phyloP scores from a whole-genome alignment of 2,888 invertebrate species.

The Sarcophaga subvicina region DNA sequence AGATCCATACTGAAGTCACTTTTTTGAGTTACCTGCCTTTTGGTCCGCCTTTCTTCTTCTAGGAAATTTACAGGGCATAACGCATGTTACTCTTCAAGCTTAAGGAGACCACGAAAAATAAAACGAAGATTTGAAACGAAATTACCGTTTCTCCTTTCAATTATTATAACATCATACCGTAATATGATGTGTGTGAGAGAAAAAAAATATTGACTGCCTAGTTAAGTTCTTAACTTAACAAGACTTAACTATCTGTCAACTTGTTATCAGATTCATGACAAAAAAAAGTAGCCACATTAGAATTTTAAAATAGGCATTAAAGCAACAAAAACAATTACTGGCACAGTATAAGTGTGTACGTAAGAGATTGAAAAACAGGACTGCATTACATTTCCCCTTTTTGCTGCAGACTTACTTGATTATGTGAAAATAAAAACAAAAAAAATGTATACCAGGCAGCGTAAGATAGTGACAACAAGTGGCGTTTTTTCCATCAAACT shows the following conservation, averaged over 20 bases:
- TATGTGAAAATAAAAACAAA: conserved; percentile 43
- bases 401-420: neutral
- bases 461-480: conserved; percentile 67
- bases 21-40: too few species aligned
- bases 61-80: too few species aligned
- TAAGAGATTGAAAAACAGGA: conserved; percentile 20
- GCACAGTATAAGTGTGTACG: conserved; percentile 7
- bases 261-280: conserved; percentile 66
- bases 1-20: too few species aligned
- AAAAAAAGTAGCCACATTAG: conserved; percentile 51
- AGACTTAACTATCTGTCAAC: conserved; percentile 69
- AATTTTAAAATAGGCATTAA: conserved; percentile 63
- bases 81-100: too few species aligned
- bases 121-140: neutral
- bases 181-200: conserved; percentile 57
- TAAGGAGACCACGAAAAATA: too few species aligned
- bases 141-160: neutral
- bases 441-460: conserved; percentile 43
- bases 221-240: conserved; percentile 68
- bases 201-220: conserved; percentile 52
- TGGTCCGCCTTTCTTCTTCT: too few species aligned
- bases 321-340: conserved; percentile 26
- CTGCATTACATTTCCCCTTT: neutral
- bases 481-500: conserved; percentile 45
- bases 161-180: conserved; percentile 40